These are phyloP conservation scores for Cladopsammia gracilis DNA, from an alignment of 64 coral and sea anemone genomes.

Conservation along the genomic window DNA sequence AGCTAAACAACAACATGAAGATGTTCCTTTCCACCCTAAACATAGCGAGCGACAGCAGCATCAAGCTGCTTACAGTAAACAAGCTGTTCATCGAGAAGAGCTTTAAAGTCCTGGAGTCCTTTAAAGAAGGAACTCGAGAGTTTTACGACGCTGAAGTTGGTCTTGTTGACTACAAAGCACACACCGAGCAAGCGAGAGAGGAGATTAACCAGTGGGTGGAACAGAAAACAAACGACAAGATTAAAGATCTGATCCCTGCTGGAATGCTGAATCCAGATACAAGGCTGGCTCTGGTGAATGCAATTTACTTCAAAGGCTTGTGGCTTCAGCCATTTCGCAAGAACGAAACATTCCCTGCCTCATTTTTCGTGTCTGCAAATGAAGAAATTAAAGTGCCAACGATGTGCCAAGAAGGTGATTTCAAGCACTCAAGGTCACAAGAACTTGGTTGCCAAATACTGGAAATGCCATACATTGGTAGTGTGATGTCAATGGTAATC, in stretches of 20 bases:
- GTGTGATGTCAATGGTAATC: conserved; percentile 54
- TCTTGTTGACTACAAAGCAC: conserved; percentile 69
- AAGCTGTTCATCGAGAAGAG: conserved; percentile 70
- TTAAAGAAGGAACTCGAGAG: conserved; percentile 48
- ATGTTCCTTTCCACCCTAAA: conserved; percentile 36
- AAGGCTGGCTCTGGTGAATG: conserved; percentile 78
- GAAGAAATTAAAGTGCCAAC: conserved; percentile 32
- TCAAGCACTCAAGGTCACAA: conserved; percentile 6
- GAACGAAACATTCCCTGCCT: neutral
- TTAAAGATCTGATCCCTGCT: conserved; percentile 60
- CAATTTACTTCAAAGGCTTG: conserved; percentile 86
- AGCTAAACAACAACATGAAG: conserved; percentile 53
- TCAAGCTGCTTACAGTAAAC: conserved; percentile 64
- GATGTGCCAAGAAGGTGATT: conserved; percentile 56
- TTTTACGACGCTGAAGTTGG: conserved; percentile 78
- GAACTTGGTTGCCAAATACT: conserved; percentile 56
- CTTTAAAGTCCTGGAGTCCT: conserved; percentile 47
- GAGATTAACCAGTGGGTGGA: conserved; percentile 88
- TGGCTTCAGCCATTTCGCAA: conserved; percentile 64
- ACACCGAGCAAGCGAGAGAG: conserved; percentile 60
- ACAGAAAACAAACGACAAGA: conserved; percentile 83
- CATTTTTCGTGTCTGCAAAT: conserved; percentile 5
- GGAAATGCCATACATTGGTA: conserved; percentile 44
- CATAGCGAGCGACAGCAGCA: neutral
- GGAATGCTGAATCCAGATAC: conserved; percentile 60